Base-by-base conservation (phyloP, 1,140 invertebrate genomes). In the Rhagoletis pomonella region DNA sequence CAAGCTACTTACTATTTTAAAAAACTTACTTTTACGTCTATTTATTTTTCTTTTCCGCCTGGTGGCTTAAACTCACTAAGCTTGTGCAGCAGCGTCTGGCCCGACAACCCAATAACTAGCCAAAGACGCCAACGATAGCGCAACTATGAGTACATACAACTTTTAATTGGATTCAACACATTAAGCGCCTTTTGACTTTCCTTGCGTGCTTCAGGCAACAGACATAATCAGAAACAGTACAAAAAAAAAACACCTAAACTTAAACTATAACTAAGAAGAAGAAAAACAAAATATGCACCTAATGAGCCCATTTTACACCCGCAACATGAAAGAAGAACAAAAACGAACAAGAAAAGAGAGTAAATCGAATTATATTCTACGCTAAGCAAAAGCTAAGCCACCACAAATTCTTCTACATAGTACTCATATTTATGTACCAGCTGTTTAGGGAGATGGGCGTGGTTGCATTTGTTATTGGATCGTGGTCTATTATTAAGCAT, bases 151-250 rank as follows among this genome's bases (percentile, higher is more conserved):
- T n/a, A 81, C 44, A 81, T n/a, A 81, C 44, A 81, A 81, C 73
- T 81, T 81, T 81, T 81, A 81, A 81, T 81, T 81, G 73, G 73
- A 81, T 81, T 81, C 47, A 81, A 81, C 73, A 81, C 73, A 58
- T 81, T 81, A 81, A 81, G 73, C 73, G 47, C 47, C 73, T 81
- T 81, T 81, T 29, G n/a, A n/a, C 73, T 81, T 81, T 55, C 73
- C 73, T 47, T 44, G 42, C 47, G 73, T 81, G 73, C 19, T 81
- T 44, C 73, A 47, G 50, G 17, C 73, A 55, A n/a, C 73, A 55
- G 47, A 55, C 73, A 81, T 81, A 81, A 81, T n/a, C 73, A 81
- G 12, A 6, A 50, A 17, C 9, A 62, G 60, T 62, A 62, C 1
- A 62, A 39, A 17, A 77, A 81, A 81, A 81, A n/a, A n/a, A n/a